Evolutionary conservation across 2,797 vertebrate genomes (phyloP), one percentile per base, ranked within the genome.

Genomic region (Mastacembelus armatus): DNA sequence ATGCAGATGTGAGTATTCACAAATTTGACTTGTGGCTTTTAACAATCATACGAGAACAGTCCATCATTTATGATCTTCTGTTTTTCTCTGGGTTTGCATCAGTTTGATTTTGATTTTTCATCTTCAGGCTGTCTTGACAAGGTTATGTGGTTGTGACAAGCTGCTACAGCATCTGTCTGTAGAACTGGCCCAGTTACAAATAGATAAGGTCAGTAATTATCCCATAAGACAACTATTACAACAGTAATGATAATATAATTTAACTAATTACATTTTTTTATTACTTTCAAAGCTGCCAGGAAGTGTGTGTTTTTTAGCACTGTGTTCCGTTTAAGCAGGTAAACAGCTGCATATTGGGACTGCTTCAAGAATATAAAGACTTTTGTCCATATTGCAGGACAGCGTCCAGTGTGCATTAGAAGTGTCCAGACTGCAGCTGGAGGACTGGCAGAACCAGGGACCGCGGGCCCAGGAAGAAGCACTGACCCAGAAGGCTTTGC

Each of bases 91-190:
- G 39, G 18, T 12, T 39, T 24, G 66, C 7, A 24, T 26, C 7
- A 45, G 36, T 66, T 33, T 62, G 3, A 35, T 35, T 70, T 62
- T 52, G 8, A 30, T 54, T 74, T 73, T 52, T n/a, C 52, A 30
- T 73, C 63, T 50, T 35, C 86, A 97, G 96, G 92, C 90, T n/a
- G 91, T 96, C 51, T 55, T 97, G 88, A 97, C 95, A 19, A 94
- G 93, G 77, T 63, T 97, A 60, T 97, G 96, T 30, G 96, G 96
- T 14, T 96, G 96, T 89, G 96, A 97, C 89, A 95, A 94, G 78
- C 89, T 96, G 42, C 92, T 97, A 1, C 93, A 94, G 82, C 84
- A 93, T 59, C 88, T 97, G 42, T 94, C 95, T 54, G 71, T 93
- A 4, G 94, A 97, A 78, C 87, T 94, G 55, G 91, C 92, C 30